phyloP scores from a whole-genome alignment of 2,888 invertebrate species.

The Macrophya alboannulata region DNA sequence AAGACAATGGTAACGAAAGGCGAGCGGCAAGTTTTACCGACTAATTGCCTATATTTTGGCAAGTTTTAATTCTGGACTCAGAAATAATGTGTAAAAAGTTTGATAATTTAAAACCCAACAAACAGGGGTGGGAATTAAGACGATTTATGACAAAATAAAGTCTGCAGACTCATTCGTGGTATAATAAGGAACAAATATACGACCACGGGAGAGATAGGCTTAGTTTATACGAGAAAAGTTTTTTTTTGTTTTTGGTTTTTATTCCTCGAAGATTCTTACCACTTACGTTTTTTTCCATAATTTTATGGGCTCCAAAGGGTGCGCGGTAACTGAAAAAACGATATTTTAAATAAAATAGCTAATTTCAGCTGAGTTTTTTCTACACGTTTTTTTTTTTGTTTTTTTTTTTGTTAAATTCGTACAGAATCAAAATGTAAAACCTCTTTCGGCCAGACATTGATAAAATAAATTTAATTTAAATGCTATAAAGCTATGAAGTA shows the following conservation, averaged over 20 bases:
- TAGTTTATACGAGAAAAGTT: background rate
- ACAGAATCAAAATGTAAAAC: background rate
- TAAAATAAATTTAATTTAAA: background rate
- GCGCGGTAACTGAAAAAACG: constrained; percentile 37
- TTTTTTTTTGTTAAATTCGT: background rate
- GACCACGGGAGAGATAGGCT: background rate
- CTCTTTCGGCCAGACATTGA: background rate
- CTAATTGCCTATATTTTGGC: background rate
- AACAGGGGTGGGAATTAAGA: background rate
- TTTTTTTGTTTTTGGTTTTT: constrained; percentile 14
- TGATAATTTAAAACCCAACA: constrained; percentile 18
- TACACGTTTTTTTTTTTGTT: background rate
- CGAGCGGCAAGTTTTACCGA: background rate
- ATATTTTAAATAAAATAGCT: background rate
- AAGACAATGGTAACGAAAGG: background rate
- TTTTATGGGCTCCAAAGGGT: background rate
- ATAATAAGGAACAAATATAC: constrained; percentile 50
- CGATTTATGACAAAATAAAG: constrained; percentile 40
- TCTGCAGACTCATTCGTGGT: constrained; percentile 30
- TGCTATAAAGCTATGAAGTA: background rate
- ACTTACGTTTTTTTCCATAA: background rate
- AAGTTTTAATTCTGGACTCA: background rate
- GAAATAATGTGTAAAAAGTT: constrained; percentile 32
- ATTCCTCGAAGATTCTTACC: background rate
- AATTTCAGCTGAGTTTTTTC: background rate